These are phyloP conservation scores for Caretta caretta DNA, from an alignment of 2,113 vertebrate genomes.

Conservation along the genomic window DNA sequence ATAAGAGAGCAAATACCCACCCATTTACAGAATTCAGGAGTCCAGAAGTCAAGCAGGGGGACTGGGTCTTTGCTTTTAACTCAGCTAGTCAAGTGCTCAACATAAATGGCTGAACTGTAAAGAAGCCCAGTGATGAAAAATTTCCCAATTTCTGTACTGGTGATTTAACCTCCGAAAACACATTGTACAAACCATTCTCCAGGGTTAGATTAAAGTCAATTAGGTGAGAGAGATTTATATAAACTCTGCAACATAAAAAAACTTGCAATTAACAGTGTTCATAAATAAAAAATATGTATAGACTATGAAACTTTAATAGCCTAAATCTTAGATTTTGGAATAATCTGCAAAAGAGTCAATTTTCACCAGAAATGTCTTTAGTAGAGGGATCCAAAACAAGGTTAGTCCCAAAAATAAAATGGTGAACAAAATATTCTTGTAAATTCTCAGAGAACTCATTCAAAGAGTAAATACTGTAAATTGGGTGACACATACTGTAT, in stretches of 20 bases:
- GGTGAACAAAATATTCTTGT: neutral
- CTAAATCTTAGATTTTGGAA: neutral
- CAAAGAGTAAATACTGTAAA: too few species aligned
- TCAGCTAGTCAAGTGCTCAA: too few species aligned
- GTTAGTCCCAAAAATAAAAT: neutral
- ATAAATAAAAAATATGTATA: fast-evolving
- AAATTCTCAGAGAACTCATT: neutral
- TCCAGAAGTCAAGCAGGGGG: too few species aligned
- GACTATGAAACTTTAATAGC: too few species aligned
- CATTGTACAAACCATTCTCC: neutral
- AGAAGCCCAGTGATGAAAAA: neutral
- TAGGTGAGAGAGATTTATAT: neutral
- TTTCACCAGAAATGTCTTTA: neutral
- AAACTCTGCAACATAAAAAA: neutral
- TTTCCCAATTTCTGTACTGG: neutral
- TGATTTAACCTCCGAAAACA: neutral
- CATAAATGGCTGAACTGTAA: too few species aligned
- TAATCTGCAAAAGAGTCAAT: fast-evolving
- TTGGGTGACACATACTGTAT: too few species aligned
- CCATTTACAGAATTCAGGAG: too few species aligned
- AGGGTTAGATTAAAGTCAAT: neutral
- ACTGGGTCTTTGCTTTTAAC: too few species aligned
- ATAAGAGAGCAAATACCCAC: too few species aligned
- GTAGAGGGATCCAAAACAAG: neutral
- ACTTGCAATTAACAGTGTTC: fast-evolving